Percentiles rank a stretch among this genome's conserved stretches.
These are phyloP conservation scores for Eueides isabella DNA, from an alignment of 1,140 invertebrate genomes.

Conservation along the genomic window DNA sequence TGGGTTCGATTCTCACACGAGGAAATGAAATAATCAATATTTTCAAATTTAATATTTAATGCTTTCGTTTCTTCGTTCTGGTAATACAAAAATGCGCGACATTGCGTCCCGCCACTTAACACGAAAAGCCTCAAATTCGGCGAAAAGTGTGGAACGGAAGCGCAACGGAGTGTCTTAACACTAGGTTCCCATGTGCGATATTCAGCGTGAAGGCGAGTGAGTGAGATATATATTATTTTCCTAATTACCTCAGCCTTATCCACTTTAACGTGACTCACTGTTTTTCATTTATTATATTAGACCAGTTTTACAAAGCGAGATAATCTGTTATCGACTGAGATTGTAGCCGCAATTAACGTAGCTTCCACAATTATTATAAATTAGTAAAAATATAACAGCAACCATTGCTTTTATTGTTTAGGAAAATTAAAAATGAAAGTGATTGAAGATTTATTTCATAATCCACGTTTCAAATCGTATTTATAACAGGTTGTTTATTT, in stretches of 20 bases:
- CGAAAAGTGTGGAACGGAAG: too few relatives aligned
- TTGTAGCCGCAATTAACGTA: constrained; percentile 28
- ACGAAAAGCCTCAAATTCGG: too few relatives aligned
- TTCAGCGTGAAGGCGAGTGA: too few relatives aligned
- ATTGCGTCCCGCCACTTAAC: too few relatives aligned
- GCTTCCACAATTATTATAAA: constrained; percentile 22
- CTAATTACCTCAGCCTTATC: not conserved
- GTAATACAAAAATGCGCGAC: too few relatives aligned
- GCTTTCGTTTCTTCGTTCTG: too few relatives aligned
- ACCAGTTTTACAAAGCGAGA: constrained; percentile 54
- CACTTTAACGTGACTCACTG: not conserved
- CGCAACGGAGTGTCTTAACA: too few relatives aligned
- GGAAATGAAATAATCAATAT: too few relatives aligned
- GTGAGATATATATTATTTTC: too few relatives aligned
- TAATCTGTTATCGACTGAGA: constrained; percentile 40
- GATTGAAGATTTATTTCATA: constrained; percentile 23
- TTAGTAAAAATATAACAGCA: constrained; percentile 6
- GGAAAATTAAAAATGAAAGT: constrained; percentile 4
- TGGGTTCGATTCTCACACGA: too few relatives aligned
- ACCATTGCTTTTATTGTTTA: not conserved
- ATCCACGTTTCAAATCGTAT: not conserved
- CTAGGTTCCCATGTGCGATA: too few relatives aligned
- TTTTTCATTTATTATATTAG: constrained; percentile 67
- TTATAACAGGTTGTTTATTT: not conserved
- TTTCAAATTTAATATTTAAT: too few relatives aligned